Base-by-base conservation (phyloP, 2,113 vertebrate species). In the Delphinapterus leucas region DNA sequence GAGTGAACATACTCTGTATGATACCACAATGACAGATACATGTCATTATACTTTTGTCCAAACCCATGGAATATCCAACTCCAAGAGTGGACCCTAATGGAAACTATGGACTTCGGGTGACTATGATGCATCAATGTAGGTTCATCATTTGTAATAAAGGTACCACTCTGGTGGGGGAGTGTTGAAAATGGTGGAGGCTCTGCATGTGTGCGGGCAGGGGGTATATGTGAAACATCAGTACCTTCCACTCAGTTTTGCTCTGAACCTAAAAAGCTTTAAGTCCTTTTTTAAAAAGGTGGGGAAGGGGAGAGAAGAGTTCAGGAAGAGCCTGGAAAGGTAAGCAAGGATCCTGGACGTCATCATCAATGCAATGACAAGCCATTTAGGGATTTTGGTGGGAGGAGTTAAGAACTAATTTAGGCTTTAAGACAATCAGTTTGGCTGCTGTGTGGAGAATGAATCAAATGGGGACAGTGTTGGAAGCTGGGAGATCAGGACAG, bases 171-270 rank as follows among this genome's bases (percentile, higher is more conserved):
- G 26, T 49, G 33, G 6, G 65, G 65, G 41, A 55, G 4, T 12
- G 23, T 47, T 53, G 23, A 23, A 0, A 38, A 9, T 4, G 8
- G 18, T 11, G 14, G 15, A 20, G 41, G n/a, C 25, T 1, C 13
- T 14, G 14, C 6, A 13, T n/a, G 2, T 1, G 13, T 13, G 6
- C 26, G 18, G 33, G 8, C 6, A 31, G 26, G 4, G 17, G 8
- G 11, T 18, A 20, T 31, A 6, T 23, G 17, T 26, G 36, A 76
- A 36, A 65, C 44, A 31, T 58, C 49, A 55, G 44, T 86, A 71
- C 61, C 74, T 70, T 65, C 38, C 26, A 49, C 3, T 67, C 77
- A 38, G 7, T 28, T 58, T 58, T 38, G 21, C 71, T 67, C 12
- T 31, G 55, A 38, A 85, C 26, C 60, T 58, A 23, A 63, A 77